phyloP scores from a whole-genome alignment of 1,140 invertebrate genomes.

The Eueides isabella region DNA sequence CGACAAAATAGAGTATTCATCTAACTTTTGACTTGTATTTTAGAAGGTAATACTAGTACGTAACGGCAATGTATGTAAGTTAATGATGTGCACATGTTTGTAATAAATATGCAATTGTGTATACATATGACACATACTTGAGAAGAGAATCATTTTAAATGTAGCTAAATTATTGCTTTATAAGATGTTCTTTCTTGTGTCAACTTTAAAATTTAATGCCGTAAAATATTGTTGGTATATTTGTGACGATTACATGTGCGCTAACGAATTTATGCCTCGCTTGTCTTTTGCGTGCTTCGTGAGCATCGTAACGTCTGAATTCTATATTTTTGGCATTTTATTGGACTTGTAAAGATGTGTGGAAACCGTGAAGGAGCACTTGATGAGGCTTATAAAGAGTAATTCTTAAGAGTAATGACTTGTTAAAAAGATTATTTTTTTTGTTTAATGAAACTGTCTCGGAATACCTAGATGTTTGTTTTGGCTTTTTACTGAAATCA shows the following conservation, averaged over 20 bases:
- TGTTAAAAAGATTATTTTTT: not conserved
- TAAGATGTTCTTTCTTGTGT: slow-evolving; percentile 80
- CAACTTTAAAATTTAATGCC: slow-evolving; percentile 79
- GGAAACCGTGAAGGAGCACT: slow-evolving; percentile 60
- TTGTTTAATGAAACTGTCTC: not conserved
- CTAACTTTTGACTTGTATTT: too few species aligned
- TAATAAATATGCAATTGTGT: slow-evolving; percentile 30
- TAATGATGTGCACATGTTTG: slow-evolving; percentile 23
- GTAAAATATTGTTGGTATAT: slow-evolving; percentile 72
- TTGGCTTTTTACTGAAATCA: not conserved
- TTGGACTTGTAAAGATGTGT: slow-evolving; percentile 64
- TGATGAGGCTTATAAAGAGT: slow-evolving; percentile 58
- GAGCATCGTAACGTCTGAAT: slow-evolving; percentile 65
- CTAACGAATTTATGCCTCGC: slow-evolving; percentile 76
- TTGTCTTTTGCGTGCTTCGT: slow-evolving; percentile 65
- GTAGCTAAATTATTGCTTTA: slow-evolving; percentile 71
- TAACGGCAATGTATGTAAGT: slow-evolving; percentile 1
- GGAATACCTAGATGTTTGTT: not conserved
- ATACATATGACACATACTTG: slow-evolving; percentile 51
- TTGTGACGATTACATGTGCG: slow-evolving; percentile 74
- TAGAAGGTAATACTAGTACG: too few species aligned
- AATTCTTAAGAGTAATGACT: slow-evolving; percentile 31
- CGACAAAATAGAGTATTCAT: too few species aligned
- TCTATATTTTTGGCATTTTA: slow-evolving; percentile 73
- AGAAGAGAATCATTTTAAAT: slow-evolving; percentile 61